Base-by-base conservation (phyloP, 2,888 invertebrate genomes). In the Thereva unica region DNA sequence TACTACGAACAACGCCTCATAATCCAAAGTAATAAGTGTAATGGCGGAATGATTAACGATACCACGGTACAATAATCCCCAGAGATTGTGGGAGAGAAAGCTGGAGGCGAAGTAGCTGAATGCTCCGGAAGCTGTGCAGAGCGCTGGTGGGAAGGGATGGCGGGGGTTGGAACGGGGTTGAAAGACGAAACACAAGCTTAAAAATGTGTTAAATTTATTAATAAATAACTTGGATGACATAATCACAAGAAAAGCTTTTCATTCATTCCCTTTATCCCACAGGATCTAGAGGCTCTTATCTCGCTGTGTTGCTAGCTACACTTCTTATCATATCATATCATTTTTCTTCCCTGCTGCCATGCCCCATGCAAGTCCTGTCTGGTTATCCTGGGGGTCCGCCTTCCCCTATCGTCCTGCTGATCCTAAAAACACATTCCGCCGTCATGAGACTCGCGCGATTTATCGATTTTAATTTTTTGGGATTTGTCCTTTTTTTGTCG, bases 181-280 rank as follows among this genome's bases (percentile, higher is more conserved):
- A 44, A 9, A 44, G n/a, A 44, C 1, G n/a, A n/a, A n/a, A 44
- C 44, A 44, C n/a, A 44, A 44, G 34, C 49, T 50, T 61, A 61
- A 61, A 61, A 61, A 61, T 61, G 50, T 50, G 50, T 61, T 61
- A 61, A 49, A 61, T 61, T 61, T 61, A 61, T 50, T 61, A 61
- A 61, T 61, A 61, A 61, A 61, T 61, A 61, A 61, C 61, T 50
- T 40, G 50, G 50, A 61, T 61, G 49, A 61, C 50, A 61, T 50
- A 50, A 61, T 50, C 50, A 41, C 61, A 44, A 35, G 37, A 34
- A 61, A 61, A 61, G 61, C 61, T 49, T 61, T 59, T 59, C 47
- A 59, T 59, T 38, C 57, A 45, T 61, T 40, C 45, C 59, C n/a
- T 1, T 23, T 37, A 50, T 50, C 61, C 61, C 45, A 50, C 45